Conservation (phyloP, 2,797 vertebrate species). For the Tapera naevia region DNA sequence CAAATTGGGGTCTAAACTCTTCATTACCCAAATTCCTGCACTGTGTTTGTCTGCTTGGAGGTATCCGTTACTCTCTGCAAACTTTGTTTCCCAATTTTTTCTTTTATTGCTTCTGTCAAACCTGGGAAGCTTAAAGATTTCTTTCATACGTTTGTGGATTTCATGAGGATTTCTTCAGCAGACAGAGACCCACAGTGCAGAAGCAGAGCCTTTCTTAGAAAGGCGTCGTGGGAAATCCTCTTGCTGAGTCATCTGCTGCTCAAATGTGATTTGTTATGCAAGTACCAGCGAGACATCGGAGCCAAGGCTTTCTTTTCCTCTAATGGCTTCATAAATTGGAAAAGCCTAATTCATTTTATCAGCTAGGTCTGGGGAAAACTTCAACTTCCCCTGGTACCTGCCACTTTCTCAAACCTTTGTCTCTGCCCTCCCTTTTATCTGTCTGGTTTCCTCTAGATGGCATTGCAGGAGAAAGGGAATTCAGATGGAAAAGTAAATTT, state of each 20-base stretch:
- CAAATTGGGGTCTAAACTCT: not conserved
- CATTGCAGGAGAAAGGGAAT: constrained; percentile 60
- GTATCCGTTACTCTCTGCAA: accelerated
- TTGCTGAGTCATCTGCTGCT: not conserved
- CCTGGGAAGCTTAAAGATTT: not conserved
- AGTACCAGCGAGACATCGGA: not conserved
- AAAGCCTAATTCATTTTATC: not conserved
- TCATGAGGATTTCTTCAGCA: not conserved
- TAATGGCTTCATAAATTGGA: not conserved
- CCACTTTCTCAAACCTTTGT: not conserved
- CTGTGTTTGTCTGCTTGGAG: not conserved
- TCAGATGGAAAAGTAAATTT: not conserved
- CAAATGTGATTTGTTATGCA: not conserved
- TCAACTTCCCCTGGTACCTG: accelerated
- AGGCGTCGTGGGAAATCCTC: not conserved
- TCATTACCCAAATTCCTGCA: not conserved
- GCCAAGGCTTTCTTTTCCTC: not conserved
- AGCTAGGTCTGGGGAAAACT: not conserved
- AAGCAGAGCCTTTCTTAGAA: not conserved
- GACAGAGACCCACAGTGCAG: not conserved
- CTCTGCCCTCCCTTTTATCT: not conserved
- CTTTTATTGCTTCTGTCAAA: not conserved
- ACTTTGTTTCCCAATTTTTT: not conserved
- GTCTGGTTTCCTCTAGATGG: constrained; percentile 55
- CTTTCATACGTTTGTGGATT: accelerated